A percentile compares a stretch with the other conserved stretches of the same genome.
Conservation (phyloP, 2,113 vertebrate genomes). For the Ginglymostoma cirratum region DNA sequence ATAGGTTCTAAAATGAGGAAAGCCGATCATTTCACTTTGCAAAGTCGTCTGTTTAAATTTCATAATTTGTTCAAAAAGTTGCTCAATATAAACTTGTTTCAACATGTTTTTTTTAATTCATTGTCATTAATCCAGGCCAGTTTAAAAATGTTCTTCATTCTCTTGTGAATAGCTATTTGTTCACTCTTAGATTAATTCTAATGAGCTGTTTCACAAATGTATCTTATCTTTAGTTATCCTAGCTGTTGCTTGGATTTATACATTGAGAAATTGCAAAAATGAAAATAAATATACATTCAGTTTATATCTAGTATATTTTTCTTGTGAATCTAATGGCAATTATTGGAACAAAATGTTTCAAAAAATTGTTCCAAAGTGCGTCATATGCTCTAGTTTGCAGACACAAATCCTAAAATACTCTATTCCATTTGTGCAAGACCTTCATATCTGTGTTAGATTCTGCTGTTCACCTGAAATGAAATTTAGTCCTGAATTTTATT, state of each 20-base stretch:
- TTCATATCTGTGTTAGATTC: not conserved
- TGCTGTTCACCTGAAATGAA: not conserved
- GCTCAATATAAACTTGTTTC: not conserved
- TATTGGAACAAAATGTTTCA: conserved; percentile 18
- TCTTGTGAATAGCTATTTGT: not conserved
- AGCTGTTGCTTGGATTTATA: not conserved
- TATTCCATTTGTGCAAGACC: not conserved
- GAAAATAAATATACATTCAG: not conserved
- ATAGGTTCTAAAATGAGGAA: not conserved
- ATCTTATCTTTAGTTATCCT: not conserved
- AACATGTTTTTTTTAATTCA: not conserved
- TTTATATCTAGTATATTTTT: not conserved
- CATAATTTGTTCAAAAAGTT: not conserved
- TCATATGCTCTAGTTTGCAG: not conserved
- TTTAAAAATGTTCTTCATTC: not conserved
- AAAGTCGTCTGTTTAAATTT: not conserved
- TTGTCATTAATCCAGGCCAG: not conserved
- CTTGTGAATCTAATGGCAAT: not conserved
- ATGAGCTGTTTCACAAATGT: not conserved
- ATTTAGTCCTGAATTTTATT: conserved; percentile 8
- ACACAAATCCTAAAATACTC: not conserved
- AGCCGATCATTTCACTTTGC: not conserved
- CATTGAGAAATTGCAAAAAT: not conserved
- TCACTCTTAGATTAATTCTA: not conserved
- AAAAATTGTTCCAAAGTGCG: not conserved